These are phyloP conservation scores for Rallus limicola DNA, from an alignment of 2,113 vertebrate species.

Conservation along the genomic window DNA sequence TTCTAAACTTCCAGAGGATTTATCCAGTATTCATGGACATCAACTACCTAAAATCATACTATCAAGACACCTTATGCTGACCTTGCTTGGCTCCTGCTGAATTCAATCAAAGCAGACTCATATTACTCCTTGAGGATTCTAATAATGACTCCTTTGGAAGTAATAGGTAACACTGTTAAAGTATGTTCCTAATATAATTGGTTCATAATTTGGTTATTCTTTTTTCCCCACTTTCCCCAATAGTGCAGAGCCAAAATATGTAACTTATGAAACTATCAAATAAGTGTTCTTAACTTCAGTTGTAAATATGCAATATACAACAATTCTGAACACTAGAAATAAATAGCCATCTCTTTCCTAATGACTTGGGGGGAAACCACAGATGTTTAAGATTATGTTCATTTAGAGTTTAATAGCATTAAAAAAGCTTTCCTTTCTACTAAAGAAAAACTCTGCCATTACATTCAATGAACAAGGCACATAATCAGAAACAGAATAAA, in stretches of 20 bases:
- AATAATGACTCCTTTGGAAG: not conserved
- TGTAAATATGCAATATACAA: not conserved
- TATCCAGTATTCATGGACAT: not conserved
- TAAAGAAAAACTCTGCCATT: not conserved
- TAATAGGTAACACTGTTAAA: not conserved
- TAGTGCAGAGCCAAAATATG: not conserved
- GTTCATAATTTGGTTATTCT: not conserved
- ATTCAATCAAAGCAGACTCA: not conserved
- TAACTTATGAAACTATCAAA: not conserved
- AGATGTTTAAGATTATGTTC: not conserved
- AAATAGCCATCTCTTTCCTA: not conserved
- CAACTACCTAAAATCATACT: not conserved
- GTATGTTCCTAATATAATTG: not conserved
- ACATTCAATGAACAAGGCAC: not conserved
- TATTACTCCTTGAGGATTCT: not conserved
- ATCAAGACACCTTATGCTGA: not conserved
- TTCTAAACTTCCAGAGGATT: not conserved
- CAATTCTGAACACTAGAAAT: not conserved
- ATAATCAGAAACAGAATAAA: not conserved
- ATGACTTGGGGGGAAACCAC: fast-evolving
- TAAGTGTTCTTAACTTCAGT: not conserved
- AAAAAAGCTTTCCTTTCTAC: not conserved
- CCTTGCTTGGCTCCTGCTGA: not conserved
- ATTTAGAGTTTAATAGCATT: not conserved
- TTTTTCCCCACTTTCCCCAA: not conserved